These are phyloP conservation scores for Mythimna ferrago DNA, from an alignment of 2,888 invertebrate genomes.

Conservation along the genomic window DNA sequence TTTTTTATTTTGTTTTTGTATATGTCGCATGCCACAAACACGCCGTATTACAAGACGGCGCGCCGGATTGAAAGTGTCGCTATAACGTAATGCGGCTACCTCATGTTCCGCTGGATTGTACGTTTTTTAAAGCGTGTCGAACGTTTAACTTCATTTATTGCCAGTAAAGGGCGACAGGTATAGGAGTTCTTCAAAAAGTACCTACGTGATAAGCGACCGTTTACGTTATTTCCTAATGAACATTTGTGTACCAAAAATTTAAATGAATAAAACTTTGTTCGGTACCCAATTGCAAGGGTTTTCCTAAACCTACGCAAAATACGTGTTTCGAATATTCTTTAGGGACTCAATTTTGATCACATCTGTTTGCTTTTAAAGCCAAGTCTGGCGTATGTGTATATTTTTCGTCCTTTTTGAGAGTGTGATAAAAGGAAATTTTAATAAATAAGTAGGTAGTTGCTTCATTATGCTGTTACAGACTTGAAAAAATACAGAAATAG, in stretches of 20 bases:
- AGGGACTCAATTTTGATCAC: constrained; percentile 19
- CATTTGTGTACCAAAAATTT: constrained; percentile 5
- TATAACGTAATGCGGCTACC: no score
- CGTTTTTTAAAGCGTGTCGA: no score
- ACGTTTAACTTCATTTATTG: no score
- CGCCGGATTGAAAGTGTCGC: no score
- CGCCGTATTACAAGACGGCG: no score
- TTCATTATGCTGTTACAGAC: background rate
- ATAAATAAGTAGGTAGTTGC: background rate
- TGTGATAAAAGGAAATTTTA: background rate
- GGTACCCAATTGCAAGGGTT: constrained; percentile 6
- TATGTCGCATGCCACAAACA: no score
- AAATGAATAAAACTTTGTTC: constrained; percentile 9
- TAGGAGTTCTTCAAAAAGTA: no score
- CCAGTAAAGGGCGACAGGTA: no score
- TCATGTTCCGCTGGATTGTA: no score
- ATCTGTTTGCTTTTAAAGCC: constrained; percentile 19
- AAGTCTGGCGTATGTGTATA: background rate
- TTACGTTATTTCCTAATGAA: no score
- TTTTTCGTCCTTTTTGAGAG: background rate
- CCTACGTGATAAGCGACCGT: no score
- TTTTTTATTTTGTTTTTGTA: no score
- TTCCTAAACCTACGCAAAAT: constrained; percentile 24
- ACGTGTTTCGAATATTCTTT: constrained; percentile 44
- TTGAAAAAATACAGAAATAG: background rate